Percentiles rank a stretch among this genome's conserved stretches.
phyloP scores from a whole-genome alignment of 2,888 invertebrate genomes.

The Drosophila multiciliata region DNA sequence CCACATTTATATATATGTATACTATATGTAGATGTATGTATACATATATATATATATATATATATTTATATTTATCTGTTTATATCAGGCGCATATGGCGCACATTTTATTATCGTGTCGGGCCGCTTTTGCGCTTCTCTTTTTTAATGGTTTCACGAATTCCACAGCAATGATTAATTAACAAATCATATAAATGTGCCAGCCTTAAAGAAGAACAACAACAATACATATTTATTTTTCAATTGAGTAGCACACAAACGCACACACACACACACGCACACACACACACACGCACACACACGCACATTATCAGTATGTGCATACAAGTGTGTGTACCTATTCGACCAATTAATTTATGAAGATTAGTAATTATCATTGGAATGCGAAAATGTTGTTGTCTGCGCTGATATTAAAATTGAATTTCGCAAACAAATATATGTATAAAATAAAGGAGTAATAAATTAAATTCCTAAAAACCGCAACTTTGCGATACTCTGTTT shows the following conservation, averaged over 20 bases:
- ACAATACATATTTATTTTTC: slow-evolving; percentile 45
- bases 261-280: too few relatives aligned
- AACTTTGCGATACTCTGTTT: slow-evolving; percentile 1
- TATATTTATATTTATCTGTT: slow-evolving; percentile 10
- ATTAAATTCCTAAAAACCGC: neutral
- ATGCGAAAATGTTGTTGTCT: slow-evolving; percentile 74
- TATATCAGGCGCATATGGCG: slow-evolving; percentile 62
- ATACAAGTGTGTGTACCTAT: slow-evolving; percentile 30
- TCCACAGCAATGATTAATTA: slow-evolving; percentile 77
- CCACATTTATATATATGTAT: slow-evolving; percentile 16
- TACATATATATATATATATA: slow-evolving; percentile 16
- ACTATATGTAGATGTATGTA: slow-evolving; percentile 1
- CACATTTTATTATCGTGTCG: slow-evolving; percentile 63
- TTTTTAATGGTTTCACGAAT: slow-evolving; percentile 67
- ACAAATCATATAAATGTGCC: slow-evolving; percentile 66
- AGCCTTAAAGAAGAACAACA: slow-evolving; percentile 61
- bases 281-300: neutral
- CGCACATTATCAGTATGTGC: slow-evolving; percentile 33
- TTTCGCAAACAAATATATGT: slow-evolving; percentile 63
- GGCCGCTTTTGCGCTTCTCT: slow-evolving; percentile 51
- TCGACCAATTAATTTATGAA: slow-evolving; percentile 73
- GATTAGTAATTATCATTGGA: slow-evolving; percentile 78
- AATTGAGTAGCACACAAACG: slow-evolving; percentile 47
- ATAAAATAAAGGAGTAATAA: slow-evolving; percentile 13
- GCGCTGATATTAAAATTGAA: slow-evolving; percentile 74